phyloP scores from a whole-genome alignment of 1,140 invertebrate species.

The Charaxes varanes region DNA sequence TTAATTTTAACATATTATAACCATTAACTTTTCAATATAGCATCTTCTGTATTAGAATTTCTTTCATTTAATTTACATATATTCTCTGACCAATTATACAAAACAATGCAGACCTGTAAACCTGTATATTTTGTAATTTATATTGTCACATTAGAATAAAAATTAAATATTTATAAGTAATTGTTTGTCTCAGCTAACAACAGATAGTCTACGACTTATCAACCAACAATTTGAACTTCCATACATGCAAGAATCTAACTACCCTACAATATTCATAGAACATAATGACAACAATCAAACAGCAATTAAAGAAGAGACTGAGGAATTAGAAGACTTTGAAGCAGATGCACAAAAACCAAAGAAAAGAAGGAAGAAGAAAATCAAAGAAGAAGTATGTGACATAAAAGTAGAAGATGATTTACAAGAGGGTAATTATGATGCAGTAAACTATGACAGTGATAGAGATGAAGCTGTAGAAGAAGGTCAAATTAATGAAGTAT shows the following conservation, averaged over 20 bases:
- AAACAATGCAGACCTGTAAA: too few species aligned
- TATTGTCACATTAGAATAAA: too few species aligned
- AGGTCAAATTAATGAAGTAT: constrained; percentile 2
- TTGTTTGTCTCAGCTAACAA: constrained; percentile 23
- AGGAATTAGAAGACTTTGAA: constrained; percentile 4
- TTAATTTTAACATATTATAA: too few species aligned
- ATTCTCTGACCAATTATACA: too few species aligned
- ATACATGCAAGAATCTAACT: constrained; percentile 4
- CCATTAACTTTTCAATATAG: too few species aligned
- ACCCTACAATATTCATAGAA: constrained; percentile 10
- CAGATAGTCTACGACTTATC: constrained; percentile 13
- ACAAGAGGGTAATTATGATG: not conserved
- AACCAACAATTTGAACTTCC: constrained; percentile 14
- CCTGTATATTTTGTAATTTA: too few species aligned
- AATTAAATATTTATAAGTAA: too few species aligned
- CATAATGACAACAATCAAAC: constrained; percentile 5
- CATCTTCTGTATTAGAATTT: too few species aligned
- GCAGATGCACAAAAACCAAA: not conserved
- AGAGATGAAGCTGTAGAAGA: constrained; percentile 4
- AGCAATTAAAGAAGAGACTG: constrained; percentile 17
- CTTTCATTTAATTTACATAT: too few species aligned
- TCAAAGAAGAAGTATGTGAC: constrained; percentile 2
- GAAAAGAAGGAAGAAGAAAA: constrained; percentile 14
- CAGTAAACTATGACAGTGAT: constrained; percentile 6
- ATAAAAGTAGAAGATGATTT: constrained; percentile 18